A percentile compares a stretch with the other conserved stretches of the same genome.
phyloP scores from a whole-genome alignment of 2,113 vertebrate genomes.

The Tetrao urogallus region DNA sequence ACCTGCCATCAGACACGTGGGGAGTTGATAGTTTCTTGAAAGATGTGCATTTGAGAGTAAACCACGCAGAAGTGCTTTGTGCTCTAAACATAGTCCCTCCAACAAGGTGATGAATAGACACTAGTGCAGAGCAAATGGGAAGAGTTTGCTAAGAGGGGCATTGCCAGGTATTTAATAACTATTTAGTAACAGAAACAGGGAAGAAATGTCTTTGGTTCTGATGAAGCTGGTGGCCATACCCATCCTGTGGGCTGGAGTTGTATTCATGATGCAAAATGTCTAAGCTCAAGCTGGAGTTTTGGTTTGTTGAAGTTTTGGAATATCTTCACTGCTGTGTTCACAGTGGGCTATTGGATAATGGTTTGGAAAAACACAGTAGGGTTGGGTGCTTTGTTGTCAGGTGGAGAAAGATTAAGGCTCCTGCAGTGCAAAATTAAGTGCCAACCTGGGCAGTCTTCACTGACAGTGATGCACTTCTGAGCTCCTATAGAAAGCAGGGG shows the following conservation, averaged over 20 bases:
- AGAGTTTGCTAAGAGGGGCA: background rate
- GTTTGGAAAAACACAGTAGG: background rate
- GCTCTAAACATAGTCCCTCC: background rate
- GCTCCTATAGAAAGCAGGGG: background rate
- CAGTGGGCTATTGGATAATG: background rate
- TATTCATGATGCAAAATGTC: background rate
- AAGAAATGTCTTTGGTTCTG: background rate
- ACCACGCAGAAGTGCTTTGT: background rate
- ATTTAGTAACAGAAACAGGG: background rate
- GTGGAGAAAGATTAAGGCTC: background rate
- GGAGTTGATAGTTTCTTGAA: slow-evolving; percentile 10
- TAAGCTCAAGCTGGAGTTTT: background rate
- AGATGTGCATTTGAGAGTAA: background rate
- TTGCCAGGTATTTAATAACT: background rate
- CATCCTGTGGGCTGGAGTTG: background rate
- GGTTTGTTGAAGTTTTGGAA: background rate
- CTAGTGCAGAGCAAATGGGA: background rate
- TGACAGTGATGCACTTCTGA: background rate
- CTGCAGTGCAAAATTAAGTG: background rate
- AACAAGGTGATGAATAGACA: background rate
- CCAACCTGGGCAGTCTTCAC: background rate
- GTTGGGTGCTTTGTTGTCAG: background rate
- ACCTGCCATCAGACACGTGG: slow-evolving; percentile 5
- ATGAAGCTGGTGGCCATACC: background rate
- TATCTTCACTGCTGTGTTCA: background rate